Percentiles rank a stretch among this genome's conserved stretches.
phyloP scores from a whole-genome alignment of 2,797 vertebrate genomes.

The Onychomys torridus region DNA sequence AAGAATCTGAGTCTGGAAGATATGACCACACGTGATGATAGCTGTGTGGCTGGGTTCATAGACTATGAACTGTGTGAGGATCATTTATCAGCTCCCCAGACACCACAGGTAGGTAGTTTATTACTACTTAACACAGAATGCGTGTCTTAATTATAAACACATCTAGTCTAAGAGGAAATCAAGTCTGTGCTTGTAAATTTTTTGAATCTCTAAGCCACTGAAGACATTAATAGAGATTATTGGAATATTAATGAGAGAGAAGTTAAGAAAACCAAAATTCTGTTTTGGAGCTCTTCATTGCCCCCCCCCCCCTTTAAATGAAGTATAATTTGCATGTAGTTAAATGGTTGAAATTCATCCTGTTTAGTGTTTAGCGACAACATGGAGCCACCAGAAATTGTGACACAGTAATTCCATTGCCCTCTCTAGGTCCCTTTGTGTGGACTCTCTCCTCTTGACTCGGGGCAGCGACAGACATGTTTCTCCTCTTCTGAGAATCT shows the following conservation, averaged over 20 bases:
- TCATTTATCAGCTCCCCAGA: conserved; percentile 41
- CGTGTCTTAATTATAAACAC: conserved; percentile 37
- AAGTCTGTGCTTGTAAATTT: conserved; percentile 58
- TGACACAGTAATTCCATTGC: not conserved
- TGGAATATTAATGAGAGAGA: conserved; percentile 46
- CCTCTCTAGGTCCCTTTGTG: not conserved
- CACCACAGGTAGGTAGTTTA: conserved; percentile 79
- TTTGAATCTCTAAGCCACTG: conserved; percentile 43
- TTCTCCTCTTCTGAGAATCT: not conserved
- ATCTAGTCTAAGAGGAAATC: conserved; percentile 28
- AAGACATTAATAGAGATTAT: conserved; percentile 56
- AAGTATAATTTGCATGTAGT: conserved; percentile 24
- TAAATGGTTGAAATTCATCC: conserved; percentile 4
- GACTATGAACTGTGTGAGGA: conserved; percentile 88
- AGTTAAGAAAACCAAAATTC: conserved; percentile 53
- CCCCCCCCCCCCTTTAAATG: not conserved
- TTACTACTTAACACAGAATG: conserved; percentile 54
- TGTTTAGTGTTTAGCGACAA: not conserved
- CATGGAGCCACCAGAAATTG: not conserved
- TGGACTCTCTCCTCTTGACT: not conserved
- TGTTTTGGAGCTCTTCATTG: conserved; percentile 46
- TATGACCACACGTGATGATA: conserved; percentile 80
- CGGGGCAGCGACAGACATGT: not conserved
- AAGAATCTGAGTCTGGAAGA: conserved; percentile 87
- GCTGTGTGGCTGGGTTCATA: conserved; percentile 85